phyloP scores from a whole-genome alignment of 2,113 vertebrate species.

The Tupaia tana region DNA sequence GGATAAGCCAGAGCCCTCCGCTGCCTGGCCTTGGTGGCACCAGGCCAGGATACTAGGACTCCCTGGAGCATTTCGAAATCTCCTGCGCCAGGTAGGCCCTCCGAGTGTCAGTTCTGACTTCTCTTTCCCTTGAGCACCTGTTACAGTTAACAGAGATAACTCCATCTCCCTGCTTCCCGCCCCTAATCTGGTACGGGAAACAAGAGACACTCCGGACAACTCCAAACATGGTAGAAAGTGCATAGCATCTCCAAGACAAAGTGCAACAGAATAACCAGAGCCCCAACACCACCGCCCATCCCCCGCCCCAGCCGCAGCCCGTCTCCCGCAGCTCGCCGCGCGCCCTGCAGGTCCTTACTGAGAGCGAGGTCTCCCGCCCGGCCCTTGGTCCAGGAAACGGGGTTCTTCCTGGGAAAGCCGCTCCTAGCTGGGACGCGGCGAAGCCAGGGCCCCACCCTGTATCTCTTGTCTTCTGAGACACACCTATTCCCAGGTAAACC shows the following conservation, averaged over 20 bases:
- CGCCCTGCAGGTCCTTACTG: neutral
- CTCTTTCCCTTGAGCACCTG: neutral
- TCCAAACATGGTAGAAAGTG: neutral
- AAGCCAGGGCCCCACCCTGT: neutral
- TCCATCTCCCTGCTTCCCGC: neutral
- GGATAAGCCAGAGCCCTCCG: neutral
- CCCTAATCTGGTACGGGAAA: neutral
- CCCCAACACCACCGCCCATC: too few species aligned
- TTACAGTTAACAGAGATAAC: constrained; percentile 6
- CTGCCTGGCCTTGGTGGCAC: neutral
- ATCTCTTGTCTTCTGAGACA: neutral
- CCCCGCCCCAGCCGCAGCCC: too few species aligned
- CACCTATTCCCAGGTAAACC: neutral
- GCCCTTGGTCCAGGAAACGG: neutral
- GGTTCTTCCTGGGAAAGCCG: neutral
- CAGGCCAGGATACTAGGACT: neutral
- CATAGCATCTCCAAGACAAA: neutral
- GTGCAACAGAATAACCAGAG: neutral
- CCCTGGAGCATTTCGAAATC: neutral
- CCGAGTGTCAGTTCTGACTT: neutral
- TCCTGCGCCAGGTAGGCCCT: neutral
- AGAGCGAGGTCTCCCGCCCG: neutral
- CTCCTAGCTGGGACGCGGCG: neutral
- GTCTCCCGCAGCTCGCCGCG: neutral
- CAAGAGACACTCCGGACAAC: neutral